These are phyloP conservation scores for Limnothrissa miodon DNA, from an alignment of 2,113 vertebrate species.

Conservation along the genomic window DNA sequence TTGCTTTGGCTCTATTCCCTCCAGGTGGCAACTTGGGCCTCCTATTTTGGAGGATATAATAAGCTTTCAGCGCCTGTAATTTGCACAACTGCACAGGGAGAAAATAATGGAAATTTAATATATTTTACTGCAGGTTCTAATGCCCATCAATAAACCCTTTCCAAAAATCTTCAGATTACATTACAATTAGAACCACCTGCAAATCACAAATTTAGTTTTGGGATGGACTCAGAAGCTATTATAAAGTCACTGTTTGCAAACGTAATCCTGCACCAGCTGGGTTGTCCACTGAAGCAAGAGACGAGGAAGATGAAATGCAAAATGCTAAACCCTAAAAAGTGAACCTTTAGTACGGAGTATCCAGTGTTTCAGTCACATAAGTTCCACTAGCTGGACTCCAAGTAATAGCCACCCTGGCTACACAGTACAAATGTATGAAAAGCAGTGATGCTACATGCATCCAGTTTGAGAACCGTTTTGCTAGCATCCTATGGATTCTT, in stretches of 20 bases:
- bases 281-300: slow-evolving; percentile 16
- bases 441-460: background rate
- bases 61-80: slow-evolving; percentile 53
- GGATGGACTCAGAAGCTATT: slow-evolving; percentile 27
- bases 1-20: slow-evolving; percentile 41
- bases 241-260: slow-evolving; percentile 37
- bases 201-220: slow-evolving; percentile 41
- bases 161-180: slow-evolving; percentile 41
- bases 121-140: slow-evolving; percentile 45
- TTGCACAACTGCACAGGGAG: slow-evolving; percentile 40
- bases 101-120: slow-evolving; percentile 52
- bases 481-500: no score
- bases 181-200: slow-evolving; percentile 47
- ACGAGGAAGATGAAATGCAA: slow-evolving; percentile 9
- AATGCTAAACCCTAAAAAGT: background rate
- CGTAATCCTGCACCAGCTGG: slow-evolving; percentile 26
- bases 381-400: background rate
- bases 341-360: background rate
- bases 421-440: background rate
- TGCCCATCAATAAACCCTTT: slow-evolving; percentile 48
- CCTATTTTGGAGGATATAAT: slow-evolving; percentile 40
- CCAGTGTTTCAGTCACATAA: background rate
- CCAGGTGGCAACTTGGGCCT: slow-evolving; percentile 33
- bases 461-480: no score
- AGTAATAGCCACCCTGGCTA: background rate